Conservation (phyloP, 30 jellyfish, hydroid and myxozoan genomes). For the Aurelia aurita complex sp. Pacific region DNA sequence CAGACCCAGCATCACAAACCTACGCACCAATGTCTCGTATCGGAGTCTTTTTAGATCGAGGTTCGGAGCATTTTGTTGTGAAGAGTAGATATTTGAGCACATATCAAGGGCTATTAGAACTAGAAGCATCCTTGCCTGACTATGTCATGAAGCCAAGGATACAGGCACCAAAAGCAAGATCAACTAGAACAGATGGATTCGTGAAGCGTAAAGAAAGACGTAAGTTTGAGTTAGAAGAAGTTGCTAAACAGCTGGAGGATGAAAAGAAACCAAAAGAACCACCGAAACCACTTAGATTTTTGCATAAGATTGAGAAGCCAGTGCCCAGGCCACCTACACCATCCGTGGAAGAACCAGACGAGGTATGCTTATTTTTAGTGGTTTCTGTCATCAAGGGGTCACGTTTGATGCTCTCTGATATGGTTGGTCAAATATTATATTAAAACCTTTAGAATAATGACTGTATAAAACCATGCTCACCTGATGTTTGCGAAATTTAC, state of each 20-base stretch:
- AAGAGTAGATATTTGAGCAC: slow-evolving; percentile 88
- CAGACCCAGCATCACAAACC: slow-evolving; percentile 88
- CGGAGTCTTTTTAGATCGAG: slow-evolving; percentile 96
- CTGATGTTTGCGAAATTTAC: too few species aligned
- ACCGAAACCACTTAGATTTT: slow-evolving; percentile 76
- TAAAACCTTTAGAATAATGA: too few species aligned
- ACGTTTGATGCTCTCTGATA: too few species aligned
- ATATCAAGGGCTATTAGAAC: slow-evolving; percentile 91
- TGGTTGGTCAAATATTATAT: too few species aligned
- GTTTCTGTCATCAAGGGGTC: background rate
- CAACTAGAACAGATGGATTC: slow-evolving; percentile 73
- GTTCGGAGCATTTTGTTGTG: slow-evolving; percentile 89
- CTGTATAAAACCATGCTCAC: too few species aligned
- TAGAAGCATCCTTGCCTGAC: slow-evolving; percentile 93
- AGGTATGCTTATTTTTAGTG: slow-evolving; percentile 42
- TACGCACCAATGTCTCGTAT: slow-evolving; percentile 97
- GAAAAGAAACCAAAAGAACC: slow-evolving; percentile 75
- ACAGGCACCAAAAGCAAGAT: slow-evolving; percentile 91
- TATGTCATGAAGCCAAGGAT: slow-evolving; percentile 89
- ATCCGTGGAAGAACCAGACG: slow-evolving; percentile 74
- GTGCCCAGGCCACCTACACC: slow-evolving; percentile 99
- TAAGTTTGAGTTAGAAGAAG: slow-evolving; percentile 83
- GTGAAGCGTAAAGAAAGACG: slow-evolving; percentile 89
- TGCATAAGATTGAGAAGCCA: slow-evolving; percentile 94
- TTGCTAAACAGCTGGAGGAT: slow-evolving; percentile 81